Base-by-base conservation (phyloP, 2,888 invertebrate genomes). In the Leptinotarsa peninsularis region DNA sequence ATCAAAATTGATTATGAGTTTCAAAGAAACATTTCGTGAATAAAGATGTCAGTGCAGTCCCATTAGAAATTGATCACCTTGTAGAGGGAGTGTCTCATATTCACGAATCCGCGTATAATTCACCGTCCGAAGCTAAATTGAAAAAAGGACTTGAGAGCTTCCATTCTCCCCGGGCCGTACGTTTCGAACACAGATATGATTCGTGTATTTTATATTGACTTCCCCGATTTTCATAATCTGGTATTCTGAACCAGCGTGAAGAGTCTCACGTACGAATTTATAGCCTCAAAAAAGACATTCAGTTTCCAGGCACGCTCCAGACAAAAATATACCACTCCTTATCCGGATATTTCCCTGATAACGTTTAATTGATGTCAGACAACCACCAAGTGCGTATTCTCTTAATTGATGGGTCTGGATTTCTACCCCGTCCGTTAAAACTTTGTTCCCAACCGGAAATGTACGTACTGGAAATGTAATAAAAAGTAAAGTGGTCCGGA, bases 341-440 rank as follows among this genome's bases (percentile, higher is more conserved):
- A 63, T 63, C 63, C 63, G 5, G 4, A 63, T 63, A 33, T 43
- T n/a, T 43, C 33, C 43, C n/a, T 63, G 71, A 71, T 75, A 75
- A 60, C 71, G 52, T 68, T 63, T 75, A 75, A 71, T 75, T 75
- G 75, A 75, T 75, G 63, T 43, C 43, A 27, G 63, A 43, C 33
- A 63, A 63, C n/a, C 27, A 75, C 52, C 67, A 67, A 52, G 60
- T 71, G 58, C 63, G 63, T 63, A 63, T 43, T 43, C 63, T 63
- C 18, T n/a, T 63, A 63, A 63, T 63, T 63, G 63, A n/a, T 43
- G 17, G 33, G 15, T 10, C 58, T 58, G 63, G 18, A 18, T 27
- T 43, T 60, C 60, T 17, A 60, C 13, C 18, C 54, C 18, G 14
- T 58, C 58, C 23, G 21, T 27, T 23, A 14, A 21, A 58, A 58